phyloP scores from a whole-genome alignment of 2,113 vertebrate species.

The Haplochromis burtoni region DNA sequence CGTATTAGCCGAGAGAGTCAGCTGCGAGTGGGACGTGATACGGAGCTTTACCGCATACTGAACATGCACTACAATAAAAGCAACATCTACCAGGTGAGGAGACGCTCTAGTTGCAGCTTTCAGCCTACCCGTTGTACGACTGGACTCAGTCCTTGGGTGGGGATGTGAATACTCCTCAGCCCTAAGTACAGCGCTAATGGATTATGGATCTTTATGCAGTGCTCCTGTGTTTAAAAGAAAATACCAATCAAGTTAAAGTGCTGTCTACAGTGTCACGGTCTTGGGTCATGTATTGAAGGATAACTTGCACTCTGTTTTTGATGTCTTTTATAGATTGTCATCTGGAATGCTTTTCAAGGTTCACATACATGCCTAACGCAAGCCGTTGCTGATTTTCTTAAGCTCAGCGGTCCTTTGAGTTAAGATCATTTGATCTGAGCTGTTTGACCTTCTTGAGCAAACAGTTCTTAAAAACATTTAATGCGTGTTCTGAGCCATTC shows the following conservation, averaged over 20 bases:
- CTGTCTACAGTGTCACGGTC: neutral
- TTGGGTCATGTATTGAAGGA: neutral
- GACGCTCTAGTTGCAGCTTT: neutral
- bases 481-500: accelerated
- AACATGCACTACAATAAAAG: conserved; percentile 82
- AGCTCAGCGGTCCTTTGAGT: neutral
- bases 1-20: conserved; percentile 52
- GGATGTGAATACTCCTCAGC: neutral
- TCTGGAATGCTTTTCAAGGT: neutral
- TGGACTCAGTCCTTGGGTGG: neutral
- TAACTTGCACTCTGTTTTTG: neutral
- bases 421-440: neutral
- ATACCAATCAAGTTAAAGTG: neutral
- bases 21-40: conserved; percentile 67
- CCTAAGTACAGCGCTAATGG: neutral
- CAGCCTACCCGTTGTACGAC: neutral
- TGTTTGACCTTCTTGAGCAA: neutral
- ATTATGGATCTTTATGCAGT: neutral
- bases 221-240: neutral
- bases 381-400: neutral
- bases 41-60: conserved; percentile 75
- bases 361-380: neutral
- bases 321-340: neutral
- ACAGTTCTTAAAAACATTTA: neutral
- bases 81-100: conserved; percentile 74